Conservation (phyloP, 2,113 vertebrate species). For the Grantiella picta region DNA sequence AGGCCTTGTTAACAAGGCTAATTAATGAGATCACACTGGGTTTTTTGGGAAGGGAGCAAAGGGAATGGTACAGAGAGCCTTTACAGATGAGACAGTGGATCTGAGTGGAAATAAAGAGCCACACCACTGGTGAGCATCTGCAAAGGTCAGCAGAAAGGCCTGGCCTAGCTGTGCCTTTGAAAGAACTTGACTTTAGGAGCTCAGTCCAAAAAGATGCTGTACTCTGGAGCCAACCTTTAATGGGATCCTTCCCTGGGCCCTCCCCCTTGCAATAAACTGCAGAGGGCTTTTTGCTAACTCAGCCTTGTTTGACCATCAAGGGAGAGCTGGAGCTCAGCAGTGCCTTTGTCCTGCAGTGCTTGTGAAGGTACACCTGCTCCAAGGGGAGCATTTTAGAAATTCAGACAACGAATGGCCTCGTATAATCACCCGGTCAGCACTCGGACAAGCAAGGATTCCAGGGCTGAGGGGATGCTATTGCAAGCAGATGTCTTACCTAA, state of each 20-base stretch:
- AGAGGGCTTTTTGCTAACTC: background rate
- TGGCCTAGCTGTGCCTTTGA: background rate
- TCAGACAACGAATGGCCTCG: accelerated
- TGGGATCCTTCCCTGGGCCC: background rate
- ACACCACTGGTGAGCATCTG: background rate
- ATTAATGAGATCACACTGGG: background rate
- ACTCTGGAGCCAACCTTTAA: background rate
- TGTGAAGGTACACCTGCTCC: background rate
- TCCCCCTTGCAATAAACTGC: background rate
- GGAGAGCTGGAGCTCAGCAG: background rate
- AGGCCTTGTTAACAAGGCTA: background rate
- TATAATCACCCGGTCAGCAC: background rate
- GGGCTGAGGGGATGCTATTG: background rate
- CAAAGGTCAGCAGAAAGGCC: background rate
- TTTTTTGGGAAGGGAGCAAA: background rate
- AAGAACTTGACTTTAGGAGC: background rate
- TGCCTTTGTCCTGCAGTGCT: background rate
- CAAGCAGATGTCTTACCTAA: background rate
- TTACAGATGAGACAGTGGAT: background rate
- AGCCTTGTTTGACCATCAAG: background rate
- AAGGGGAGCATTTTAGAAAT: background rate
- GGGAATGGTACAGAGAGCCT: background rate
- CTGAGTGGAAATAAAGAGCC: background rate
- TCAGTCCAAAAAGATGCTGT: background rate
- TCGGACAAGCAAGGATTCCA: background rate